Evolutionary conservation across 2,797 vertebrate genomes (phyloP).

Genomic region (Xyrichtys novacula): DNA sequence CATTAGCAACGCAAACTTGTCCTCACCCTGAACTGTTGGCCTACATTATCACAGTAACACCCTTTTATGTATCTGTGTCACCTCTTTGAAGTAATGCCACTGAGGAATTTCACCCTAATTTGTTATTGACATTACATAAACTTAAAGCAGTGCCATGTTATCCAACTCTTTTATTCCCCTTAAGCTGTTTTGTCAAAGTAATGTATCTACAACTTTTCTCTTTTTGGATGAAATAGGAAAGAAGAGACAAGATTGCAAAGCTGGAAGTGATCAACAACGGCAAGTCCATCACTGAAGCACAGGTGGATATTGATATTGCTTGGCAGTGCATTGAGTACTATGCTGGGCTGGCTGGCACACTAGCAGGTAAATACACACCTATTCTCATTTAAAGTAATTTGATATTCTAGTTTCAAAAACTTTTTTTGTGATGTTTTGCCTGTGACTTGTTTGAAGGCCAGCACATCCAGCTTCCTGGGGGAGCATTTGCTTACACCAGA

Average conservation of each 20-base stretch:
- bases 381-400: neutral
- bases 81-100: neutral
- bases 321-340: conserved; percentile 95
- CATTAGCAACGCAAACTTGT: conserved; percentile 24
- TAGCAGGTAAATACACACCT: conserved; percentile 84
- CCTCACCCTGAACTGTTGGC: neutral
- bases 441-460: conserved; percentile 84
- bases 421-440: neutral
- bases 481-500: conserved; percentile 93
- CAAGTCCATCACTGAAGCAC: conserved; percentile 93
- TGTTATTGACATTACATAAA: neutral
- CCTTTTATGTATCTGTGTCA: neutral
- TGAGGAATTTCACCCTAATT: neutral
- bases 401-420: neutral
- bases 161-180: too few relatives aligned
- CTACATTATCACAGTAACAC: conserved; percentile 31
- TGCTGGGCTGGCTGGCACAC: conserved; percentile 90
- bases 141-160: neutral
- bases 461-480: conserved; percentile 92
- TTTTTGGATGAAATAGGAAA: conserved; percentile 83
- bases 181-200: neutral
- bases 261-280: conserved; percentile 96
- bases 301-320: conserved; percentile 87
- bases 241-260: conserved; percentile 86
- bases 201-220: rapidly evolving